phyloP scores from a whole-genome alignment of 2,888 invertebrate species.

The Therioaphis trifolii region DNA sequence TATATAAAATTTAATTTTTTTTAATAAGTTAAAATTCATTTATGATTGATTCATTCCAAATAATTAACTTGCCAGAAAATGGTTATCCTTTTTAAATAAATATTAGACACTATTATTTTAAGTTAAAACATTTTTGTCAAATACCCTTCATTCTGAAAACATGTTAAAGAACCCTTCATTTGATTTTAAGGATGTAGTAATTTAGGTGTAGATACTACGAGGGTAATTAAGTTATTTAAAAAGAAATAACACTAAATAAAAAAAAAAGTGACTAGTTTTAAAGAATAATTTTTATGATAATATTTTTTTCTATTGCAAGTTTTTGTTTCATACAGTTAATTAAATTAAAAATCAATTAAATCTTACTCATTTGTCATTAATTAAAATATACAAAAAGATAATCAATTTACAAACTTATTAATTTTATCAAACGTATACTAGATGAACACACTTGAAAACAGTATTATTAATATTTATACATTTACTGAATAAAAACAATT shows the following conservation, averaged over 20 bases:
- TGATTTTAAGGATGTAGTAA: conserved; percentile 4
- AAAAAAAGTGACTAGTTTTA: conserved; percentile 11
- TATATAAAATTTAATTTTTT: not conserved
- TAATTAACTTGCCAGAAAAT: not conserved
- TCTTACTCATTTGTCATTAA: too few species aligned
- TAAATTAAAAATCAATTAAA: too few species aligned
- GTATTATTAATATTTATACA: not conserved
- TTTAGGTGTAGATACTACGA: not conserved
- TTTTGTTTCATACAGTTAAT: not conserved
- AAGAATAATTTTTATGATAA: not conserved
- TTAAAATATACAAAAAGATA: not conserved
- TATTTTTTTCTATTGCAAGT: not conserved
- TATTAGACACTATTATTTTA: not conserved
- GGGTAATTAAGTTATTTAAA: conserved; percentile 34
- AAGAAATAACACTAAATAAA: conserved; percentile 1
- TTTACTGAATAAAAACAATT: not conserved
- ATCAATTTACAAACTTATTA: not conserved
- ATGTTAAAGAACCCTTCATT: conserved; percentile 32
- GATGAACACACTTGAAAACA: not conserved
- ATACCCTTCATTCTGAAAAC: not conserved
- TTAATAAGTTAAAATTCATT: not conserved
- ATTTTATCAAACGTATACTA: not conserved
- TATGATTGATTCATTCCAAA: not conserved
- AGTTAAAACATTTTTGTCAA: not conserved
- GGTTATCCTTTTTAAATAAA: conserved; percentile 2